Evolutionary conservation across 2,797 vertebrate species (phyloP), one percentile per base, ranked within the genome.

Genomic region (Aeoliscus strigatus): DNA sequence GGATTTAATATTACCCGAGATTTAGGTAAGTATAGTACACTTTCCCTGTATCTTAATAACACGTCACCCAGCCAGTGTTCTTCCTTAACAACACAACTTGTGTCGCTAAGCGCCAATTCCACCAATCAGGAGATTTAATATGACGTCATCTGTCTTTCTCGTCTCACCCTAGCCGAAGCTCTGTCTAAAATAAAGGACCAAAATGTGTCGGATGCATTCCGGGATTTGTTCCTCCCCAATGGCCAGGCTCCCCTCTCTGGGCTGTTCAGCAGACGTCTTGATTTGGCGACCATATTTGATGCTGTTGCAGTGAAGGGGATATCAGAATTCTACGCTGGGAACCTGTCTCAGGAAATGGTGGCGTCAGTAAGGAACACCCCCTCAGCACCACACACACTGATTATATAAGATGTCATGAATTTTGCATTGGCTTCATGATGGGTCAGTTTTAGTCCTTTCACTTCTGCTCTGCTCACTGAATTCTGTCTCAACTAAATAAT

Each of bases 1-100:
- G 96, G 96, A 60, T 99, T 99, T 65, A 99, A 98, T 39, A 83
- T 97, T 49, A 98, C 93, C n/a, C 92, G 93, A 14, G 94, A 97
- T 54, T 82, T 99, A 43, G 92, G 96, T 97, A 85, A 89, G 89
- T 63, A 25, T 17, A 35, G 34, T 21, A 21, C 18, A 3, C 3
- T 21, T 18, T 12, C 8, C 10, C 25, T 3, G 15, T 9, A 0
- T 0, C 4, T 27, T 17, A 10, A 16, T n/a, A n/a, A 10, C 10
- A 30, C 18, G 7, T 37, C 8, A 8, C 9, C 12, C 1, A 1
- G n/a, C 14, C 43, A n/a, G n/a, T n/a, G n/a, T n/a, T n/a, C n/a
- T n/a, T n/a, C n/a, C n/a, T n/a, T n/a, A n/a, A n/a, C n/a, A n/a
- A n/a, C n/a, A n/a, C n/a, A n/a, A n/a, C n/a, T n/a, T n/a, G n/a